Conservation (phyloP, 2,888 invertebrate species). For the Pterostichus niger region DNA sequence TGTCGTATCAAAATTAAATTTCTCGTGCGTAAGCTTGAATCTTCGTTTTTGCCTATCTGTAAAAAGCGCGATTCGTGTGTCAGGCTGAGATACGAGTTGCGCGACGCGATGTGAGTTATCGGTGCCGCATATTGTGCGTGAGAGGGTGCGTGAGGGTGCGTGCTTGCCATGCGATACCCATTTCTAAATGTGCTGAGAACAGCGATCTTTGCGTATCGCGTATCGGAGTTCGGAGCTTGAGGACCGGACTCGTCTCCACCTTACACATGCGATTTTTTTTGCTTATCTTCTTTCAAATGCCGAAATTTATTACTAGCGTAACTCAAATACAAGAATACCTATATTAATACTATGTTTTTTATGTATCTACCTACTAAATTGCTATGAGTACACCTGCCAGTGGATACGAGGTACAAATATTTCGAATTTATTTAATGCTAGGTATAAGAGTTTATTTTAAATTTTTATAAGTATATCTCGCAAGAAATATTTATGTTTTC, state of each 20-base stretch:
- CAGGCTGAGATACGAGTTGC: slow-evolving; percentile 48
- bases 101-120: slow-evolving; percentile 56
- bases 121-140: slow-evolving; percentile 57
- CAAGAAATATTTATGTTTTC: too few species aligned
- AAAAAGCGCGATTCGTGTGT: slow-evolving; percentile 17
- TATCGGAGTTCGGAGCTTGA: background rate
- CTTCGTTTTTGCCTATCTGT: slow-evolving; percentile 36
- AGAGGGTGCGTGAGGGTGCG: slow-evolving; percentile 36
- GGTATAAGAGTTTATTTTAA: too few species aligned
- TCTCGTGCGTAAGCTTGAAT: slow-evolving; percentile 10
- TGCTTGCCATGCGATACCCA: slow-evolving; percentile 11
- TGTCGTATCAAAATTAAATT: slow-evolving; percentile 38
- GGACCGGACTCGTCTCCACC: slow-evolving; percentile 8
- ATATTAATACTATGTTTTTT: slow-evolving; percentile 17
- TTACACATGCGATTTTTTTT: slow-evolving; percentile 55
- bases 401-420: too few species aligned
- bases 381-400: too few species aligned
- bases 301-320: slow-evolving; percentile 33
- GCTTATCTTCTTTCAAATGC: slow-evolving; percentile 52
- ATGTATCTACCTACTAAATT: slow-evolving; percentile 8
- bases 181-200: slow-evolving; percentile 58
- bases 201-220: slow-evolving; percentile 37
- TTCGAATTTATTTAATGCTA: too few species aligned
- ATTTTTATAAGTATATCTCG: too few species aligned
- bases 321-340: slow-evolving; percentile 27